These are phyloP conservation scores for Nannoperca australis DNA, from an alignment of 2,797 vertebrate species.

Conservation along the genomic window DNA sequence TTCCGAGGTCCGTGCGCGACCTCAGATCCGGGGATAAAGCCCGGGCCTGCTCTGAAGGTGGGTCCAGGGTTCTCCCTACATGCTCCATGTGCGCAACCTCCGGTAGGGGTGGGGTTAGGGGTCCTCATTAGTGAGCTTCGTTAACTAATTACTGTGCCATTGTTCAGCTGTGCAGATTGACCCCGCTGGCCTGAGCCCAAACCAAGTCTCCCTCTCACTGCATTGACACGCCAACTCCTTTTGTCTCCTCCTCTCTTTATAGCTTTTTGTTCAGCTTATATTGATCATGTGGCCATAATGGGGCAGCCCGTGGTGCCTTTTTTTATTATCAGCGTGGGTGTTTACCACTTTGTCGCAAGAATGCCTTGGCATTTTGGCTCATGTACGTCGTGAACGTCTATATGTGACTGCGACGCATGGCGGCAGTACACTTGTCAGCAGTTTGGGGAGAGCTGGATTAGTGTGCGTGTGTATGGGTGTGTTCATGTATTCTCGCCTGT, in stretches of 20 bases:
- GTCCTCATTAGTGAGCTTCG: slow-evolving; percentile 80
- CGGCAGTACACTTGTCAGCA: background rate
- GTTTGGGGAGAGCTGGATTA: slow-evolving; percentile 3
- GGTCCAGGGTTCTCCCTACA: slow-evolving; percentile 27
- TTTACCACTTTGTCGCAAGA: slow-evolving; percentile 60
- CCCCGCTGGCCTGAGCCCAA: slow-evolving; percentile 72
- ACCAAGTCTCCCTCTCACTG: slow-evolving; percentile 53
- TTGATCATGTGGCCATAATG: slow-evolving; percentile 71
- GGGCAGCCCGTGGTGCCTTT: slow-evolving; percentile 50
- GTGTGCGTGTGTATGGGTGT: background rate
- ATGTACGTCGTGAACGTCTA: slow-evolving; percentile 25
- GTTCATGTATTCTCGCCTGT: background rate
- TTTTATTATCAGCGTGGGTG: slow-evolving; percentile 42
- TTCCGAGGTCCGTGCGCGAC: slow-evolving; percentile 64
- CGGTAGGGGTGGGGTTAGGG: slow-evolving; percentile 41
- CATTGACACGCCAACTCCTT: slow-evolving; percentile 66
- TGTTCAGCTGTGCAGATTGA: slow-evolving; percentile 78
- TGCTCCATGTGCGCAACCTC: slow-evolving; percentile 33
- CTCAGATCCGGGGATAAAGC: slow-evolving; percentile 70
- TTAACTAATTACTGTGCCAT: slow-evolving; percentile 82
- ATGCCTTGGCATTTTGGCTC: slow-evolving; percentile 55
- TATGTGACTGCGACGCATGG: slow-evolving; percentile 18
- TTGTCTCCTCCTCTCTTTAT: slow-evolving; percentile 64
- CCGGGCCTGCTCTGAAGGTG: slow-evolving; percentile 57
- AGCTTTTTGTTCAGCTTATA: slow-evolving; percentile 69